Conservation (phyloP, 2,888 invertebrate species). For the Sarcophaga caerulescens region DNA sequence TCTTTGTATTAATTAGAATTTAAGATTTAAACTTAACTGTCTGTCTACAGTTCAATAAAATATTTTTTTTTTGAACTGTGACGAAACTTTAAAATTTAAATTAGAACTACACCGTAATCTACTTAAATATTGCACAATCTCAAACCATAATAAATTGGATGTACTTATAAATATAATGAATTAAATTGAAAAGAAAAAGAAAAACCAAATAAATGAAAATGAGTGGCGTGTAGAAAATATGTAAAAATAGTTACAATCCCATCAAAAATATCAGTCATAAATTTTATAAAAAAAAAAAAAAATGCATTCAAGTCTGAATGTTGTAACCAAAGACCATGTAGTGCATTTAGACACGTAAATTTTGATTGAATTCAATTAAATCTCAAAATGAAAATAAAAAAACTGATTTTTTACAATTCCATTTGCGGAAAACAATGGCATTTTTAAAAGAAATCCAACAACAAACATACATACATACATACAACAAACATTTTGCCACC, state of each 20-base stretch:
- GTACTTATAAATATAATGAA: background rate
- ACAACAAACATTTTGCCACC: background rate
- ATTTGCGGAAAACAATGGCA: conserved; percentile 44
- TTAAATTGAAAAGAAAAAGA: background rate
- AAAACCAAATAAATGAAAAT: background rate
- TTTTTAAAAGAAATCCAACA: conserved; percentile 3
- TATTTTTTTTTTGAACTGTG: too few species aligned
- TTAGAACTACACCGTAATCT: too few species aligned
- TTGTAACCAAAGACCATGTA: background rate
- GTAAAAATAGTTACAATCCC: background rate
- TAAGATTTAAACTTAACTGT: too few species aligned
- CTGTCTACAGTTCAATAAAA: too few species aligned
- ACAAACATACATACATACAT: too few species aligned
- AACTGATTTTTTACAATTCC: too few species aligned
- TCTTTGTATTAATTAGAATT: too few species aligned
- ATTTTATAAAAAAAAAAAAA: background rate
- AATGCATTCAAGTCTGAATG: background rate
- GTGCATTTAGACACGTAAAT: conserved; percentile 31
- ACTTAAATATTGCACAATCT: too few species aligned
- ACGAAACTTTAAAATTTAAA: too few species aligned
- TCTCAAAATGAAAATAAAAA: conserved; percentile 33
- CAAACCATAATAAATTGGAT: too few species aligned
- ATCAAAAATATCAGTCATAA: background rate
- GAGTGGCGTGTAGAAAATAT: background rate
- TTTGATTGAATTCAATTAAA: conserved; percentile 57